Conservation (phyloP, 2,888 invertebrate genomes). For the Eristalinus sepulchralis region DNA sequence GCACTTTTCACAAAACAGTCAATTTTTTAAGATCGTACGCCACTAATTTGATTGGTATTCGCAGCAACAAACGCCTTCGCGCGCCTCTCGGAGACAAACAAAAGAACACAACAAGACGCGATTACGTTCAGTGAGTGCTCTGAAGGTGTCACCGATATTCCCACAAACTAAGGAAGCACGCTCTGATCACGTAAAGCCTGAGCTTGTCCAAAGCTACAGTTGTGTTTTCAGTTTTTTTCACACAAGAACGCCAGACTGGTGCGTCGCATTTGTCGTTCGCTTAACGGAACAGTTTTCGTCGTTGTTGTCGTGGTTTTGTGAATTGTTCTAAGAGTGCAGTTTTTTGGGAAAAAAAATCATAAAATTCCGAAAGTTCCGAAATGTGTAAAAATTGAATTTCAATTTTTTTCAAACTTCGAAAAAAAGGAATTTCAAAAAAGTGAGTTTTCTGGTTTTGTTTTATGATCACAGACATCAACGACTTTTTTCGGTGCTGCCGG, state of each 20-base stretch:
- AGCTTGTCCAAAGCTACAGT: neutral
- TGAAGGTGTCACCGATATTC: neutral
- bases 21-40: neutral
- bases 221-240: neutral
- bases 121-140: neutral
- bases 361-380: no score
- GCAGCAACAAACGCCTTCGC: neutral
- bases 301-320: no score
- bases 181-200: neutral
- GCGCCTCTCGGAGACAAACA: neutral
- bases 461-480: no score
- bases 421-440: no score
- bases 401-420: no score
- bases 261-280: neutral
- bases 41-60: neutral
- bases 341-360: no score
- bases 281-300: neutral
- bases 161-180: neutral
- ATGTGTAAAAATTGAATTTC: no score
- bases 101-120: neutral
- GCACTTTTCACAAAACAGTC: neutral
- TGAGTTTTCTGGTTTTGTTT: no score
- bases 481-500: no score
- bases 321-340: no score
- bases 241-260: neutral